Base-by-base conservation (phyloP, 1,140 invertebrate genomes). In the Bombus haemorrhoidalis region DNA sequence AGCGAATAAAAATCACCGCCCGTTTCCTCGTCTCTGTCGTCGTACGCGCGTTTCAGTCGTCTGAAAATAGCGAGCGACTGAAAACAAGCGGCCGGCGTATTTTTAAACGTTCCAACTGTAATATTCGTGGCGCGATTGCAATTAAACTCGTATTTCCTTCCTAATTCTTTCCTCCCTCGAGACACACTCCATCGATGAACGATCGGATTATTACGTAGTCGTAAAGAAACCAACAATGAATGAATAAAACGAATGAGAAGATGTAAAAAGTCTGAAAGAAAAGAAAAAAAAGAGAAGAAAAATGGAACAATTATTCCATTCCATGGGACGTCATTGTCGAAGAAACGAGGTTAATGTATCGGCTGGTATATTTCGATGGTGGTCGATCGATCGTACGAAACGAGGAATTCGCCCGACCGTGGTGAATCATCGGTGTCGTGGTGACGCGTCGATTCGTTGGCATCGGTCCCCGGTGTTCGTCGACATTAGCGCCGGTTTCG, bases 401-500 rank as follows among this genome's bases (percentile, higher is more conserved):
- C 43, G n/a, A 72, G 41, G 69, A 87, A 85, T 87, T 89, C 57
- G 69, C 41, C 62, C 28, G 85, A n/a, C 18, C 15, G 3, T 12
- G 75, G 32, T 90, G 89, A 90, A 83, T 90, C 86, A 90, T 86
- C 75, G 66, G 76, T 77, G 41, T 85, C 69, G 77, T 53, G 75
- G 62, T 84, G 72, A 87, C 66, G 73, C 77, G 72, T 84, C 79
- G 47, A 66, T 85, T 78, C 82, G 77, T 82, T 90, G 89, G 86
- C 86, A 90, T 69, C 82, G 62, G 73, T 13, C 0, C 84, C 28
- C 28, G 82, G 12, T 79, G 47, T 34, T 37, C 62, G 53, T 47
- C 34, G 66, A 69, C 72, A 78, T 82, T 88, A 90, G 88, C 89
- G 89, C 89, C 89, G 80, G 80, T 90, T 87, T 90, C 86, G 86